Evolutionary conservation across 1,140 invertebrate genomes (phyloP), one percentile per base, ranked within the genome.

Genomic region (Manduca sexta): DNA sequence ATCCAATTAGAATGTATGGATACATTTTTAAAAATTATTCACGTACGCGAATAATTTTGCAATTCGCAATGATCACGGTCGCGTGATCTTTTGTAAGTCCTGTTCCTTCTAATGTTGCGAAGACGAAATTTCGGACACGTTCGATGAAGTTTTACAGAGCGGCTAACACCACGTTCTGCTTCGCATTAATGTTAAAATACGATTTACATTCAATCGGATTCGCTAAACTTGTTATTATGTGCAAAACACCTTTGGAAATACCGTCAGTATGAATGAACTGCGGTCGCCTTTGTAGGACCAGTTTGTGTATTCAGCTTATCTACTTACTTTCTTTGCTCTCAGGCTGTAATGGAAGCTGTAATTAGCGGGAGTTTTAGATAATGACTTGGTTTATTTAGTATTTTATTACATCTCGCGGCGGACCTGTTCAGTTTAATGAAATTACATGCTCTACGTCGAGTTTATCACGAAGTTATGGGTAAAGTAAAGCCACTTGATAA

Each of bases 151-250:
- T 49, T 46, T 17, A 31, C 46, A 49, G 47, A 37, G 45, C 34
- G 33, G 46, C 39, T 45, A 31, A 21, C 26, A 37, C 34, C 6
- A 37, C 21, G 21, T 30, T 16, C 14, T 29, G 21, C 17, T 33
- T 37, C 12, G 37, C 38, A 49, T 54, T 41, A 42, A 54, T 44
- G 21, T 15, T 14, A 26, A 5, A 13, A 11, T 8, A 15, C 15
- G 12, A 69, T 69, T 69, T 50, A 49, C 51, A 69, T 69, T 69
- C 66, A 53, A 59, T 47, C 26, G 45, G 26, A 49, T 41, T 51
- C 15, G 12, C 34, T 49, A 56, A 52, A 56, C 45, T 46, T 35
- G 15, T 47, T 41, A 41, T 40, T 52, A 55, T 47, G 46, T 51
- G 41, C 44, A 33, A 30, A 49, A n/a, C 52, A 43, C 42, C 12